These are phyloP conservation scores for Stegostoma tigrinum DNA, from an alignment of 2,113 vertebrate species.

Conservation along the genomic window DNA sequence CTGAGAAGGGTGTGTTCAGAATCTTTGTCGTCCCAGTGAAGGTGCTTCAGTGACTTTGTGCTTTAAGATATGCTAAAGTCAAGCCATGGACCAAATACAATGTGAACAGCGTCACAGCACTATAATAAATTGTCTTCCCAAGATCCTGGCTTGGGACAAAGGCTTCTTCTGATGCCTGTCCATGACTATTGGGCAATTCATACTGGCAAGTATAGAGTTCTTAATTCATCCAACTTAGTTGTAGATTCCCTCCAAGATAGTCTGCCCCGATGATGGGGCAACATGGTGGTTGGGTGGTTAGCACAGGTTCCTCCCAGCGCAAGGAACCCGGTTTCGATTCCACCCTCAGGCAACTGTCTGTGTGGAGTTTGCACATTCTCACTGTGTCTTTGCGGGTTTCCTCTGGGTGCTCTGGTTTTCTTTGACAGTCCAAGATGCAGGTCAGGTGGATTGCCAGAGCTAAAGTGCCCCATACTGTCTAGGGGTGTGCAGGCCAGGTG, in stretches of 20 bases:
- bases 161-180: neutral
- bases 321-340: too few relatives aligned
- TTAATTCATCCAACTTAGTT: neutral
- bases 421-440: too few relatives aligned
- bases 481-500: too few relatives aligned
- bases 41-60: neutral
- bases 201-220: neutral
- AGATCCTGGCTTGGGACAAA: neutral
- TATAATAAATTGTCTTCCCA: neutral
- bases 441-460: too few relatives aligned
- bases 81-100: neutral
- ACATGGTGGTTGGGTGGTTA: too few relatives aligned
- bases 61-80: neutral
- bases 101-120: neutral
- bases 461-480: too few relatives aligned
- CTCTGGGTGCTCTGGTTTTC: too few relatives aligned
- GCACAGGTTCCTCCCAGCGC: too few relatives aligned
- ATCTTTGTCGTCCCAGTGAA: neutral
- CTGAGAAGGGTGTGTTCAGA: neutral
- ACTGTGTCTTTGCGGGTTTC: too few relatives aligned
- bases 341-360: too few relatives aligned
- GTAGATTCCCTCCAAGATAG: neutral
- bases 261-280: neutral
- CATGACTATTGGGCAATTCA: neutral
- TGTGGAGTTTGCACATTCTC: too few relatives aligned